Percentiles rank a stretch among this genome's conserved stretches.
phyloP scores from a whole-genome alignment of 2,797 vertebrate genomes.

The Iguana delicatissima region DNA sequence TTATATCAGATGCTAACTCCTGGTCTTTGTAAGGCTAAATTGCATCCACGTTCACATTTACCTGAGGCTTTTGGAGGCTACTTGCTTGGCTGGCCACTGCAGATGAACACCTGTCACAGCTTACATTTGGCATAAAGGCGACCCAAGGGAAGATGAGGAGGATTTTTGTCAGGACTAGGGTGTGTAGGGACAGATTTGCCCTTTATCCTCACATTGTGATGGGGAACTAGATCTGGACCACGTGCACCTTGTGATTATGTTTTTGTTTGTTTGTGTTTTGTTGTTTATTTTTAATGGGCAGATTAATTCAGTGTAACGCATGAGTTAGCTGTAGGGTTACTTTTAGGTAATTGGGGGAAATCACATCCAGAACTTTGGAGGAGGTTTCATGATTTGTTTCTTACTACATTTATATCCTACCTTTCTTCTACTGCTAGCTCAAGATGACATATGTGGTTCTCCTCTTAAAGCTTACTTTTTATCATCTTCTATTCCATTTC shows the following conservation, averaged over 20 bases:
- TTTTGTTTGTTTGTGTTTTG: too few species aligned
- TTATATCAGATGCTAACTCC: not conserved
- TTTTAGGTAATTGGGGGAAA: not conserved
- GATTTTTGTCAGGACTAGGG: not conserved
- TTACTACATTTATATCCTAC: too few species aligned
- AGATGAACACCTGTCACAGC: not conserved
- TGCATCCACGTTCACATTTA: not conserved
- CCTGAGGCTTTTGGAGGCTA: not conserved
- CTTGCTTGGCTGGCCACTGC: not conserved
- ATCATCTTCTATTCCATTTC: slow-evolving; percentile 2
- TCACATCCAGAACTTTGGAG: too few species aligned
- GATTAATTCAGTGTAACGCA: not conserved
- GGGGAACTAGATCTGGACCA: not conserved
- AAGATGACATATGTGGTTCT: too few species aligned
- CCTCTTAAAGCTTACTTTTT: not conserved
- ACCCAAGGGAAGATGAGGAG: not conserved
- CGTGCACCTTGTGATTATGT: too few species aligned
- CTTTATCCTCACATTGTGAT: not conserved
- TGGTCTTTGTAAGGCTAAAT: not conserved
- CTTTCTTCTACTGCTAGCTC: too few species aligned
- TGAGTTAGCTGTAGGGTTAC: not conserved
- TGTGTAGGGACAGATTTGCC: not conserved
- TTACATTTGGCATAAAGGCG: not conserved
- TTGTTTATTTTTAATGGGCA: not conserved
- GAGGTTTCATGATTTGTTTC: too few species aligned